Evolutionary conservation across 2,888 invertebrate genomes (phyloP), one percentile per base, ranked within the genome.

Genomic region (Gortyna flavago): DNA sequence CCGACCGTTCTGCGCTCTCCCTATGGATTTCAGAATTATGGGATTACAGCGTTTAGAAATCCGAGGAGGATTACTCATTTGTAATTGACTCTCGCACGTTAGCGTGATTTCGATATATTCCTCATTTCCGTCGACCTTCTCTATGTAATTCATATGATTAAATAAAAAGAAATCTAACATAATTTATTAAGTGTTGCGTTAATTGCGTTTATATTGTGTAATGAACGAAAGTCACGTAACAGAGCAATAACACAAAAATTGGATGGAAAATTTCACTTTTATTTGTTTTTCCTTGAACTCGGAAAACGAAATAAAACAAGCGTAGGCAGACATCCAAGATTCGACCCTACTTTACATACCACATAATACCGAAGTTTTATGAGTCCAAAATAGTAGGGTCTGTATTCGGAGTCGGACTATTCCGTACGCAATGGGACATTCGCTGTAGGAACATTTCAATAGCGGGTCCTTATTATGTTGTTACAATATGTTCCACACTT

Each of bases 1-100:
- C 93, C 90, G 90, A 93, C 91, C 95, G 92, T 93, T 86, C 80
- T 72, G 81, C 86, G 87, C 90, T 91, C 91, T 91, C 90, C 92
- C 92, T 89, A 90, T 89, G 90, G 88, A 89, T 91, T 90, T 88
- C 87, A 85, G 87, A 86, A 87, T 91, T 90, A 90, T 88, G 86
- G 86, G 90, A 90, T 81, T 89, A 83, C 61, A 41, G 75, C 80
- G 75, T 82, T 88, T 76, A 83, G 79, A 82, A 81, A 81, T 78
- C 76, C 38, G 67, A 77, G 44, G 66, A 77, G 35, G 72, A 78
- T 72, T 67, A 85, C 69, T 70, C 62, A 64, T 75, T 79, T 75
- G 51, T 85, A 77, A 85, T 87, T 77, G 77, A 71, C 65, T 79
- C 51, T 75, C 68, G 38, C 75, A 77, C 61, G 57, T 73, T 73